Base-by-base conservation (phyloP, 2,888 invertebrate species). In the Matsumyia berberina region DNA sequence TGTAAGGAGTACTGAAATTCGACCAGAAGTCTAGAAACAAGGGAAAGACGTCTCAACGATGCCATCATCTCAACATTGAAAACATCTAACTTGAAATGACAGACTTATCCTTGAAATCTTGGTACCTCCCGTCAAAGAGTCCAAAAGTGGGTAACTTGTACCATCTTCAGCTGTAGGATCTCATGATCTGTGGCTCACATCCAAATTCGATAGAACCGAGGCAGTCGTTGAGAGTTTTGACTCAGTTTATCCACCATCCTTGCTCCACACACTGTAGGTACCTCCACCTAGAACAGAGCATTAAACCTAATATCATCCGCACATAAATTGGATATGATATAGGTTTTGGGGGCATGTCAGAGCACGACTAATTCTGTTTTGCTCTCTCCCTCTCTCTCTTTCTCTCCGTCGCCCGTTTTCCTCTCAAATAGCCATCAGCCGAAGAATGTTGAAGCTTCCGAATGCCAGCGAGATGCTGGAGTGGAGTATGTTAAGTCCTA, bases 321-420 rank as follows among this genome's bases (percentile, higher is more conserved):
- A 69, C 67, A 80, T 73, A 87, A 87, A 87, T 87, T 87, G 87
- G 86, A 77, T 86, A 87, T 87, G 86, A 86, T 87, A 80, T 87
- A 86, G 87, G 86, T 87, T 87, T 87, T 83, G 87, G 86, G 87
- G 87, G 87, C 87, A 87, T 87, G 86, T 86, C 86, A 87, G 87
- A 77, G 86, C 87, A 87, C 87, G 87, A 87, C 82, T 86, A 70
- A 80, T 72, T 80, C 85, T 24, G 64, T 46, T 64, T 51, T 69
- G 44, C 46, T 66, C 58, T 42, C 9, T 67, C 35, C 57, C 42
- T n/a, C 17, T 33, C 35, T 8, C 24, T 24, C 24, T 4, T 24
- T 24, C 58, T 42, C 9, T 67, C 35, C 57, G 37, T n/a, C 17
- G 24, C 35, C 8, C 24, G 1, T 4, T 4, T 24, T 24, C 24